These are phyloP conservation scores for Rosalia funebris DNA, from an alignment of 2,888 invertebrate genomes.

Conservation along the genomic window DNA sequence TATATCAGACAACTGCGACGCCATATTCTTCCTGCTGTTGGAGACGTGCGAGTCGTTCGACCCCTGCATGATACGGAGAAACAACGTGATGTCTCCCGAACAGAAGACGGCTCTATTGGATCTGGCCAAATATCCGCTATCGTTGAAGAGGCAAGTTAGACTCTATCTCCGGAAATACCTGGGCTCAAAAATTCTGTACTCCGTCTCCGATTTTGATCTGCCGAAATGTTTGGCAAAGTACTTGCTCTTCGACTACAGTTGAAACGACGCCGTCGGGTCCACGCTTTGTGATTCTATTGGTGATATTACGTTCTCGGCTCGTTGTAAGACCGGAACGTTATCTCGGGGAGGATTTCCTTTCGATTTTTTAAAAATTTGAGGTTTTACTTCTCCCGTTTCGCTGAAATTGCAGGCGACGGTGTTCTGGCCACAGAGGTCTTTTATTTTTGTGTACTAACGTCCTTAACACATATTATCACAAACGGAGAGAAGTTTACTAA, in stretches of 20 bases:
- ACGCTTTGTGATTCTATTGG: conserved; percentile 20
- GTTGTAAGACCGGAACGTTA: background rate
- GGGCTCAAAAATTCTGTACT: conserved; percentile 68
- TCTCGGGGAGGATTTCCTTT: too few species aligned
- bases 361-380: too few species aligned
- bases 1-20: conserved; percentile 69
- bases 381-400: too few species aligned
- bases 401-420: background rate
- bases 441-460: background rate
- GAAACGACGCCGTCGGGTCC: conserved; percentile 45
- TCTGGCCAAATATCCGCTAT: conserved; percentile 74
- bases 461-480: background rate
- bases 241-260: conserved; percentile 74
- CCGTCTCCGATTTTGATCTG: conserved; percentile 70
- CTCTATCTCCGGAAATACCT: conserved; percentile 59
- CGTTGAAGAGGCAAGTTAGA: conserved; percentile 71
- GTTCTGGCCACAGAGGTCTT: conserved; percentile 25
- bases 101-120: conserved; percentile 75
- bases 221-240: conserved; percentile 75
- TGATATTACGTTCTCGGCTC: conserved; percentile 23
- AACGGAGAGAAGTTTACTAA: conserved; percentile 17
- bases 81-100: conserved; percentile 71
- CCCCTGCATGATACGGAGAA: conserved; percentile 81
- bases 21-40: conserved; percentile 74
- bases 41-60: conserved; percentile 83